A percentile compares a stretch with the other conserved stretches of the same genome.
Conservation (phyloP, 1,140 invertebrate genomes). For the Trichonephila inaurata region DNA sequence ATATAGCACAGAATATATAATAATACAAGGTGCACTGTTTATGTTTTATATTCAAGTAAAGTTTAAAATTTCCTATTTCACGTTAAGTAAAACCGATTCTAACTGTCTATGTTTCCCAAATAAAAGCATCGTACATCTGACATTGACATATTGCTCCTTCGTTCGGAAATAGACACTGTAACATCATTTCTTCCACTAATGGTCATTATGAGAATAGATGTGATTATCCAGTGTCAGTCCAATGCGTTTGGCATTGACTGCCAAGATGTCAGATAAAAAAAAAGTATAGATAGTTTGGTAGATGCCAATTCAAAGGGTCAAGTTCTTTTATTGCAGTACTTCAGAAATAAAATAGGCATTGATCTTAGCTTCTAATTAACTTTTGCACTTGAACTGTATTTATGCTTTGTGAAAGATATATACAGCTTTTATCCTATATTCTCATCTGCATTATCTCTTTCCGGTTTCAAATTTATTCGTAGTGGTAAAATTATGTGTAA, state of each 20-base stretch:
- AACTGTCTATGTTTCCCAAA: too few relatives aligned
- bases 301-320: background rate
- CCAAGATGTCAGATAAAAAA: conserved; percentile 36
- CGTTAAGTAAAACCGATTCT: too few relatives aligned
- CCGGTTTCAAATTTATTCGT: too few relatives aligned
- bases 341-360: background rate
- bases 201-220: conserved; percentile 50
- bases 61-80: too few relatives aligned
- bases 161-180: conserved; percentile 1
- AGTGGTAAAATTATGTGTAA: too few relatives aligned
- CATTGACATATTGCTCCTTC: conserved; percentile 17
- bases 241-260: conserved; percentile 23
- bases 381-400: background rate
- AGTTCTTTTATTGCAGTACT: background rate
- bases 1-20: too few relatives aligned
- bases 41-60: too few relatives aligned
- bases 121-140: background rate
- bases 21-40: too few relatives aligned
- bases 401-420: background rate
- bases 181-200: conserved; percentile 32
- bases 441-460: too few relatives aligned
- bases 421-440: too few relatives aligned
- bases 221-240: conserved; percentile 41
- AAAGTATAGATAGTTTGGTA: background rate
- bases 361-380: background rate